phyloP scores from a whole-genome alignment of 2,113 vertebrate species.

The Hydrolagus affinis region DNA sequence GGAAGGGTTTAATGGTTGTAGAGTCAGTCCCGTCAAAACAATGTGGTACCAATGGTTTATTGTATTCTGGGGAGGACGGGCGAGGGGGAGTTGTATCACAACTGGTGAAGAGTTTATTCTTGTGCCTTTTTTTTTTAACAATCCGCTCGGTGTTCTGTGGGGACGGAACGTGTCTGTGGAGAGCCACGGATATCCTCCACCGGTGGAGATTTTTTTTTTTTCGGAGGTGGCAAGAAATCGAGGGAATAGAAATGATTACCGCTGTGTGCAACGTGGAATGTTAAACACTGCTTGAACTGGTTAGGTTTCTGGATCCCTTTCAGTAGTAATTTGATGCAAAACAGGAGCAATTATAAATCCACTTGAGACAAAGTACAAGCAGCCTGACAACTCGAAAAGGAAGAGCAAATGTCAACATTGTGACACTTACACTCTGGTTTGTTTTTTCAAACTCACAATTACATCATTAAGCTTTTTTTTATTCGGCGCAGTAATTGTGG shows the following conservation, averaged over 20 bases:
- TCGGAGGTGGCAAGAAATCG: background rate
- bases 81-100: too few species aligned
- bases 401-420: conserved; percentile 25
- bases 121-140: too few species aligned
- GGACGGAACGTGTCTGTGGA: too few species aligned
- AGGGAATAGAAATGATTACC: background rate
- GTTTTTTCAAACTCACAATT: conserved; percentile 2
- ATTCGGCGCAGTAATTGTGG: background rate
- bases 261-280: background rate
- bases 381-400: conserved; percentile 2
- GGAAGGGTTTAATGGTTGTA: too few species aligned
- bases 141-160: too few species aligned
- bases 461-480: conserved; percentile 17
- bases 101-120: too few species aligned
- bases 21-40: too few species aligned
- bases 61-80: too few species aligned
- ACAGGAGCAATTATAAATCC: conserved; percentile 19
- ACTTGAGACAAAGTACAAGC: background rate
- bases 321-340: conserved; percentile 1
- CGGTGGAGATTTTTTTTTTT: too few species aligned
- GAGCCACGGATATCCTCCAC: too few species aligned
- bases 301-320: background rate
- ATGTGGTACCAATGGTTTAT: too few species aligned
- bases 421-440: conserved; percentile 3
- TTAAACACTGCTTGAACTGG: conserved; percentile 7